A percentile compares a stretch with the other conserved stretches of the same genome.
These are phyloP conservation scores for Panopea generosa DNA, from an alignment of 2,888 invertebrate species.

Conservation along the genomic window DNA sequence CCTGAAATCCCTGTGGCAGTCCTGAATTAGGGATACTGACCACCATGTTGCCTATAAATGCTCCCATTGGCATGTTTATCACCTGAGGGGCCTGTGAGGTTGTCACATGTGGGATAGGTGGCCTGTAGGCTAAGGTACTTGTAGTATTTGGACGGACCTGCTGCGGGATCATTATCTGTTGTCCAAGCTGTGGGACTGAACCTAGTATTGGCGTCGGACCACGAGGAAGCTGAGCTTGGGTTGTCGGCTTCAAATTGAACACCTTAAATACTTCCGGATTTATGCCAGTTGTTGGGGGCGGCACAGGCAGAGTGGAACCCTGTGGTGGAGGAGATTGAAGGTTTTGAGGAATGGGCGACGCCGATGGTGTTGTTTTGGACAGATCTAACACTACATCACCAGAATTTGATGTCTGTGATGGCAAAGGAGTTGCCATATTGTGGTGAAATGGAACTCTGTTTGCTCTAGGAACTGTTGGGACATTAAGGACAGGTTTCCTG, in stretches of 20 bases:
- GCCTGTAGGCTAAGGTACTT: conserved; percentile 57
- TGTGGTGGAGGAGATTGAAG: conserved; percentile 27
- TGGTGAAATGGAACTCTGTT: neutral
- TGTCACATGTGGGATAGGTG: conserved; percentile 45
- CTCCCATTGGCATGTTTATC: conserved; percentile 45
- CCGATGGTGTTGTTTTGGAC: conserved; percentile 53
- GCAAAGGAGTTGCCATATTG: neutral
- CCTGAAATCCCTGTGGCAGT: conserved; percentile 9
- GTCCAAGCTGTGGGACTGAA: conserved; percentile 4
- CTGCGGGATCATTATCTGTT: conserved; percentile 25
- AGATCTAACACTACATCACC: conserved; percentile 59
- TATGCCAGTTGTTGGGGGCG: conserved; percentile 42
- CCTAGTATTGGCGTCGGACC: conserved; percentile 1
- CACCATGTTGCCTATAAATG: conserved; percentile 33
- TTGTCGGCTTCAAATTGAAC: conserved; percentile 74
- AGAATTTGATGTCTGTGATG: conserved; percentile 5
- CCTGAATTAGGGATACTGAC: conserved; percentile 30
- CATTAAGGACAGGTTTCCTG: conserved; percentile 66
- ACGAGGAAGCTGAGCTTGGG: conserved; percentile 37
- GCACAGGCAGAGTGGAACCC: conserved; percentile 19
- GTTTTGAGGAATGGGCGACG: conserved; percentile 38
- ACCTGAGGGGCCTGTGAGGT: conserved; percentile 47
- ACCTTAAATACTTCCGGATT: conserved; percentile 78
- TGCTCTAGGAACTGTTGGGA: conserved; percentile 61
- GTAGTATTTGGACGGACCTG: conserved; percentile 53